Conservation (phyloP, 1,140 invertebrate genomes). For the Bombus cullumanus region DNA sequence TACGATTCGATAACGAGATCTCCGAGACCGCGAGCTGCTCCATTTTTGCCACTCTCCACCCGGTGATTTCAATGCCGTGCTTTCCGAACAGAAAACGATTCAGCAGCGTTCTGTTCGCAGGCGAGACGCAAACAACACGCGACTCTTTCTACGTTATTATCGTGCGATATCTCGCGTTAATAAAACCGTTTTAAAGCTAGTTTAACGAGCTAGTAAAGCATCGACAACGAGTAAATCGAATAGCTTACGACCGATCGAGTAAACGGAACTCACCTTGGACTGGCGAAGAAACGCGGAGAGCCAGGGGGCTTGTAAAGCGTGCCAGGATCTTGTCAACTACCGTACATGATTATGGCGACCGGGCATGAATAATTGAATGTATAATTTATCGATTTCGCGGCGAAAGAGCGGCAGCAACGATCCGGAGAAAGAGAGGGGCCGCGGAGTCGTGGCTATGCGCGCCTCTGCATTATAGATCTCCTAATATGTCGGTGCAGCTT, state of each 20-base stretch:
- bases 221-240: constrained; percentile 31
- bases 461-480: constrained; percentile 54
- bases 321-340: constrained; percentile 78
- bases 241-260: constrained; percentile 41
- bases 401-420: constrained; percentile 51
- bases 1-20: neutral
- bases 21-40: too few relatives aligned
- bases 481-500: constrained; percentile 70
- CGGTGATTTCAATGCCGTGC: constrained; percentile 37
- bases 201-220: neutral
- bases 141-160: neutral
- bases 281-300: constrained; percentile 49
- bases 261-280: constrained; percentile 51
- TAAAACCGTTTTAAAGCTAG: neutral
- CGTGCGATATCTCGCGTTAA: neutral
- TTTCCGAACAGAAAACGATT: neutral
- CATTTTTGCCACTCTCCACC: neutral
- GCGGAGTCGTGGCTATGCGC: constrained; percentile 27
- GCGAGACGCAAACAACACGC: too few relatives aligned
- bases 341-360: constrained; percentile 75
- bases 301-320: constrained; percentile 64
- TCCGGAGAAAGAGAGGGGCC: neutral
- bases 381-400: constrained; percentile 76
- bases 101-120: neutral
- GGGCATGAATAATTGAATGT: constrained; percentile 78